Conservation (phyloP, 2,888 invertebrate genomes). For the Leptura quadrifasciata region DNA sequence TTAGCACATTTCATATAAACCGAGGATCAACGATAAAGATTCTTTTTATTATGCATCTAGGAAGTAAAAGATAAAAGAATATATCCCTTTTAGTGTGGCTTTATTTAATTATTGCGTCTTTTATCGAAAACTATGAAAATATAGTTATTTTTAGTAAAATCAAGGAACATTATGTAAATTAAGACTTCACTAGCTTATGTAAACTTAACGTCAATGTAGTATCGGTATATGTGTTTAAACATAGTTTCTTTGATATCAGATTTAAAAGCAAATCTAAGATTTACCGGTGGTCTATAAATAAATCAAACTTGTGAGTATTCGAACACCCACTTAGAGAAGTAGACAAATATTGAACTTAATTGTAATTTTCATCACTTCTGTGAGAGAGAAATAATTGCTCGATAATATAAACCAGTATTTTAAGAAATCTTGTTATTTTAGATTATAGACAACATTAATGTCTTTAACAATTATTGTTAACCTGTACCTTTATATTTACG, state of each 20-base stretch:
- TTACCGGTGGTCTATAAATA: neutral
- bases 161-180: neutral
- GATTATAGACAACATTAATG: too few relatives aligned
- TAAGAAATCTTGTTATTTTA: too few relatives aligned
- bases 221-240: neutral
- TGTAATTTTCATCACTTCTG: neutral
- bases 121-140: neutral
- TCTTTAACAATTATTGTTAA: too few relatives aligned
- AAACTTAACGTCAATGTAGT: neutral
- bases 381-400: too few relatives aligned
- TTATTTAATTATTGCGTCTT: neutral
- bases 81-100: neutral
- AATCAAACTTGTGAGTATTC: neutral
- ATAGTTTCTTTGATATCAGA: conserved; percentile 8
- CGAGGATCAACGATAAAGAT: neutral
- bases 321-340: neutral
- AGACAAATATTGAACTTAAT: neutral
- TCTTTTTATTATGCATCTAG: neutral
- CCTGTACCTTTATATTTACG: too few relatives aligned
- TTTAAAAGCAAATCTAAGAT: conserved; percentile 1
- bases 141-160: neutral
- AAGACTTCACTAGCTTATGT: neutral
- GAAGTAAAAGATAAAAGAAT: neutral
- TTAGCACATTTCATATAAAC: neutral
- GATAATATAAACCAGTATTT: too few relatives aligned